Evolutionary conservation across 2,797 vertebrate species (phyloP).

Genomic region (Poeciliopsis gracilis): DNA sequence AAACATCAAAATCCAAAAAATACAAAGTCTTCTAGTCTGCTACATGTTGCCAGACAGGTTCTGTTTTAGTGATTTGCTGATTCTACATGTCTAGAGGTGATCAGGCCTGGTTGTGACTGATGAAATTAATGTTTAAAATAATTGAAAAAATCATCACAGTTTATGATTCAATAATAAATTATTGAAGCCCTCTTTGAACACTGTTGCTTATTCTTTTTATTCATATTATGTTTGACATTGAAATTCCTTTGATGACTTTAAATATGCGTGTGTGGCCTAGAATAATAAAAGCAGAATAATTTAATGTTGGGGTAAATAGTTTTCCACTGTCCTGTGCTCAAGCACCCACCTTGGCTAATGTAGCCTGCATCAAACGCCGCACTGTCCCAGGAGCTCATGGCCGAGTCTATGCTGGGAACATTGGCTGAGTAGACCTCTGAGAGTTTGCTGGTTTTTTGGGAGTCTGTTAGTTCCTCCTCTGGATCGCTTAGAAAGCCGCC

Average conservation of each 20-base stretch:
- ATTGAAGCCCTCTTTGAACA: neutral
- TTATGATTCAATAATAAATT: neutral
- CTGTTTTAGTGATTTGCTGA: neutral
- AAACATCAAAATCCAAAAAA: neutral
- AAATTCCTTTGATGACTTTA: neutral
- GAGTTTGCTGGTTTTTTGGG: conserved; percentile 86
- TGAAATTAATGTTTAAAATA: neutral
- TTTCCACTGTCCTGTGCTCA: neutral
- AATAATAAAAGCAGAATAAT: neutral
- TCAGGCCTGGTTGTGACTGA: neutral
- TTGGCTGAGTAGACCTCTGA: conserved; percentile 87
- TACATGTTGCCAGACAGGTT: neutral
- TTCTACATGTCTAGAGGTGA: neutral
- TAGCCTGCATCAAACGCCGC: conserved; percentile 89
- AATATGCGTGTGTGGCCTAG: neutral
- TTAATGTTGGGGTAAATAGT: neutral
- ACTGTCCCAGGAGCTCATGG: conserved; percentile 95
- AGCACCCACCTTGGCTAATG: conserved; percentile 88
- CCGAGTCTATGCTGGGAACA: conserved; percentile 92
- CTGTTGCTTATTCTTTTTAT: neutral
- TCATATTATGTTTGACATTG: neutral
- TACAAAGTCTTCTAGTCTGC: neutral
- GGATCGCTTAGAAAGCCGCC: conserved; percentile 83
- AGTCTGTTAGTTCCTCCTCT: conserved; percentile 90
- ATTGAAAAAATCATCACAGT: neutral